Conservation (phyloP, 1,140 invertebrate genomes). For the Euglossa dilemma region DNA sequence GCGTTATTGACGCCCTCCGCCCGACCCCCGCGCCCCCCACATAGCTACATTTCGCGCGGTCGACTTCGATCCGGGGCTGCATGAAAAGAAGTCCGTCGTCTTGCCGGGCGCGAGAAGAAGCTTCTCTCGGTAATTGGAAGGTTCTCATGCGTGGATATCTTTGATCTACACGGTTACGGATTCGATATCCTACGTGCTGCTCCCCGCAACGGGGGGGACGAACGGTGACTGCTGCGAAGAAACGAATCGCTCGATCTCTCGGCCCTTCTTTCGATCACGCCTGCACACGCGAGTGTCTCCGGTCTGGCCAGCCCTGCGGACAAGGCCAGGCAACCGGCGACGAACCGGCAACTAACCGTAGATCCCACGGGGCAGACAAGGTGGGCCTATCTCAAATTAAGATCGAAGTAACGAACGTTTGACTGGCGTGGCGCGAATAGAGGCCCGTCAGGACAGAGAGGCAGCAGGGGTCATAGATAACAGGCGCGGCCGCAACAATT, state of each 20-base stretch:
- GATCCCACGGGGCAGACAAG: not conserved
- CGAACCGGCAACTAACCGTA: too few species aligned
- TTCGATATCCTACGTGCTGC: constrained; percentile 36
- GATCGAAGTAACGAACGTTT: constrained; percentile 33
- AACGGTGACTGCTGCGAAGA: too few species aligned
- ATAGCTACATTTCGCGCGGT: constrained; percentile 30
- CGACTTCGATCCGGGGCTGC: constrained; percentile 1
- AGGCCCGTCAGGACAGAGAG: not conserved
- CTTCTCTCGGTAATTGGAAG: constrained; percentile 35
- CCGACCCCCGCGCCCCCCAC: not conserved
- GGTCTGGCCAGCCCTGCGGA: too few species aligned
- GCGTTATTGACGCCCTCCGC: constrained; percentile 60
- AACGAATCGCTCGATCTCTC: too few species aligned
- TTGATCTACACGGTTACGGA: constrained; percentile 43
- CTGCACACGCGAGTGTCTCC: too few species aligned
- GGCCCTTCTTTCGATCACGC: too few species aligned
- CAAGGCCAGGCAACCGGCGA: too few species aligned
- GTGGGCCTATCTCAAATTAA: constrained; percentile 27
- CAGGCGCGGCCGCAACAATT: constrained; percentile 46
- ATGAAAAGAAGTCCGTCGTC: constrained; percentile 40
- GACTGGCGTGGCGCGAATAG: not conserved
- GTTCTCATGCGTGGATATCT: constrained; percentile 52
- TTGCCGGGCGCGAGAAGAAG: too few species aligned
- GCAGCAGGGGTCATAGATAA: constrained; percentile 11
- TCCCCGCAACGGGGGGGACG: not conserved